Evolutionary conservation across 1,140 invertebrate species (phyloP).

Genomic region (Hylaeus anthracinus): DNA sequence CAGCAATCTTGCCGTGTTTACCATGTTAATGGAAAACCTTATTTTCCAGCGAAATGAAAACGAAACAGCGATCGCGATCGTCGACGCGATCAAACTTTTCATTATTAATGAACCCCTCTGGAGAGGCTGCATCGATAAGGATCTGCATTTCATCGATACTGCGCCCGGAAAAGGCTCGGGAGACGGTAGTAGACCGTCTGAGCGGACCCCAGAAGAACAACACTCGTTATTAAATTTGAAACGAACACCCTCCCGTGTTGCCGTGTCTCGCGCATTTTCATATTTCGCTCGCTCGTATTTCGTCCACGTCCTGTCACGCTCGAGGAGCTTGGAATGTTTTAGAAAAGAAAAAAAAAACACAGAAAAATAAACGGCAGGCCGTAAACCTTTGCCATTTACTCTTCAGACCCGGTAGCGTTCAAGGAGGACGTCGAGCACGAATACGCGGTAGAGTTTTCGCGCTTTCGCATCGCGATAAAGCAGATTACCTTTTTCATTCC

Average conservation of each 20-base stretch:
- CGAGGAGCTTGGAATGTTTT: no score
- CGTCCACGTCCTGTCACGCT: not conserved
- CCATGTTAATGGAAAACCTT: conserved; percentile 6
- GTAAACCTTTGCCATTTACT: no score
- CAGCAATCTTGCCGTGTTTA: not conserved
- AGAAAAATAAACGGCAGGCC: no score
- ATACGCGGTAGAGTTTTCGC: not conserved
- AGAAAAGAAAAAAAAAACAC: no score
- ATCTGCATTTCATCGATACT: conserved; percentile 3
- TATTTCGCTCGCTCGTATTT: not conserved
- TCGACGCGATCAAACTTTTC: conserved; percentile 6
- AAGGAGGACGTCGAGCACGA: not conserved
- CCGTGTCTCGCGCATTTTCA: not conserved
- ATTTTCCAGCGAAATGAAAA: conserved; percentile 9
- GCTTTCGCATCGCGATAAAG: not conserved
- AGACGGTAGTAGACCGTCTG: not conserved
- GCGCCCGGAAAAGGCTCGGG: not conserved
- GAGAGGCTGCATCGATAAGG: not conserved
- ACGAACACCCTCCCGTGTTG: not conserved
- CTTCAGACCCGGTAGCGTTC: not conserved
- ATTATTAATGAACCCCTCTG: not conserved
- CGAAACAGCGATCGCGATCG: conserved; percentile 5
- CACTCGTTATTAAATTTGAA: conserved; percentile 4
- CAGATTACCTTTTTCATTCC: not conserved
- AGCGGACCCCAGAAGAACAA: not conserved